A percentile compares a stretch with the other conserved stretches of the same genome.
Conservation (phyloP, 2,797 vertebrate species). For the Cryptoblepharus egeriae region DNA sequence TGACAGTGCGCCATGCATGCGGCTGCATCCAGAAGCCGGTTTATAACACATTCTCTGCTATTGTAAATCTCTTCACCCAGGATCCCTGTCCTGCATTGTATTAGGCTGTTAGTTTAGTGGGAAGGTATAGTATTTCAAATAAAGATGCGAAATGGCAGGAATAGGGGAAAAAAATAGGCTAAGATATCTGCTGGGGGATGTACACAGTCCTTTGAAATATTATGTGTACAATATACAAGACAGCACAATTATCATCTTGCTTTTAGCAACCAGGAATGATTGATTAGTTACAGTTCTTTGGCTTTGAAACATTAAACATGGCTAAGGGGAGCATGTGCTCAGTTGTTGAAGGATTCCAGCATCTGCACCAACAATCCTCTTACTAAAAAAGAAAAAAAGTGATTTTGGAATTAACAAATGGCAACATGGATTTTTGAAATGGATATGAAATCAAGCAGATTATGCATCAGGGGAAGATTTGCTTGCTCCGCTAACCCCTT, state of each 20-base stretch:
- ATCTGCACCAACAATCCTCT: conserved; percentile 74
- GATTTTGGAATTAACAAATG: conserved; percentile 60
- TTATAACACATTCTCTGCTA: no score
- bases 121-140: neutral
- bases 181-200: conserved; percentile 24
- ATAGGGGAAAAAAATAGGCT: conserved; percentile 27
- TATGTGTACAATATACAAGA: conserved; percentile 43
- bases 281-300: conserved; percentile 68
- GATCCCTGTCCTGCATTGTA: no score
- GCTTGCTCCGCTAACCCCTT: conserved; percentile 56
- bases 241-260: conserved; percentile 55
- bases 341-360: conserved; percentile 63
- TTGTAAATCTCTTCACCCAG: no score
- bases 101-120: neutral
- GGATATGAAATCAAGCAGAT: conserved; percentile 55
- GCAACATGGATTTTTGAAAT: conserved; percentile 60
- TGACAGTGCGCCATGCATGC: no score
- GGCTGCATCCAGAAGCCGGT: no score
- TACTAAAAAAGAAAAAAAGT: conserved; percentile 29
- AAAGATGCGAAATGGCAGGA: neutral
- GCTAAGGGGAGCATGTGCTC: conserved; percentile 51
- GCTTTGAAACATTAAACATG: conserved; percentile 56
- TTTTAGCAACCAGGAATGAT: conserved; percentile 57
- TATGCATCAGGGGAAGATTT: conserved; percentile 30
- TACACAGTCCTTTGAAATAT: conserved; percentile 44